Evolutionary conservation across 2,888 invertebrate species (phyloP).

Genomic region (Phortica okadai): DNA sequence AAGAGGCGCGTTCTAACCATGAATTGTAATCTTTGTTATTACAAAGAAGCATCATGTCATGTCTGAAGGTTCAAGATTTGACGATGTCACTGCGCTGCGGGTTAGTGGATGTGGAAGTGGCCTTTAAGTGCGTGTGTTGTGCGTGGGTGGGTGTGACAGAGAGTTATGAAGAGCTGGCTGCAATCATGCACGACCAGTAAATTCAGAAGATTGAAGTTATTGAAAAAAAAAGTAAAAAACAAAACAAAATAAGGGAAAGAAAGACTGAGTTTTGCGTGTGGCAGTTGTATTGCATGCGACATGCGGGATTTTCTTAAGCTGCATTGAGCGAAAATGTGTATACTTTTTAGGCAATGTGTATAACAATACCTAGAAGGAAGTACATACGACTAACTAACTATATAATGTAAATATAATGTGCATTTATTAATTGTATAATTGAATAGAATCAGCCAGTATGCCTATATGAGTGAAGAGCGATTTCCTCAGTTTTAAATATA

Average conservation of each 20-base stretch:
- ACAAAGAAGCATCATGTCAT: background rate
- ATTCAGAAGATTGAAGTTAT: background rate
- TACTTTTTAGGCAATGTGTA: background rate
- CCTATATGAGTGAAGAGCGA: no score
- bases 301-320: background rate
- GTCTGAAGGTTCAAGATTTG: background rate
- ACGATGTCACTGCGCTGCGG: background rate
- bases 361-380: background rate
- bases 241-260: background rate
- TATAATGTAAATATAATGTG: no score
- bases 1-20: background rate
- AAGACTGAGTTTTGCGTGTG: background rate
- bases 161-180: background rate
- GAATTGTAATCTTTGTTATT: slow-evolving; percentile 1
- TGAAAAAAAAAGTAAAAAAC: background rate
- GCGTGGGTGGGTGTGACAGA: no score
- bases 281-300: no score
- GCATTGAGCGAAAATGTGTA: background rate
- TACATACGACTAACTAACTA: background rate
- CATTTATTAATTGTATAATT: no score
- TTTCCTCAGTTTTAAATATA: no score
- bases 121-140: no score
- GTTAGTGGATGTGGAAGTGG: background rate
- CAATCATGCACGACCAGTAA: slow-evolving; percentile 13
- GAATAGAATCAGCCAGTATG: no score